These are phyloP conservation scores for Callorhinus ursinus DNA, from an alignment of 2,113 vertebrate genomes.

Conservation along the genomic window DNA sequence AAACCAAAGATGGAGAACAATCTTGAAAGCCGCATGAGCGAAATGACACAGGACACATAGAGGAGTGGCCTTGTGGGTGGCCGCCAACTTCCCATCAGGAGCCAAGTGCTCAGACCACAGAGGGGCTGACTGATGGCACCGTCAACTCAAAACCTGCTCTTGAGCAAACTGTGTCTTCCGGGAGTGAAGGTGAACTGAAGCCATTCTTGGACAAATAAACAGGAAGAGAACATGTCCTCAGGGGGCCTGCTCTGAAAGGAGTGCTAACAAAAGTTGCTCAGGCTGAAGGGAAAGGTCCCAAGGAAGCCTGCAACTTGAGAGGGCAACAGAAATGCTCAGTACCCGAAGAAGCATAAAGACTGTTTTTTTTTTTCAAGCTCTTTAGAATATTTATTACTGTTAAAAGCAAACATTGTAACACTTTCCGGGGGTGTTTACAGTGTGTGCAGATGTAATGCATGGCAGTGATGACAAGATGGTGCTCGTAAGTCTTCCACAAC, in stretches of 20 bases:
- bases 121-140: not conserved
- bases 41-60: not conserved
- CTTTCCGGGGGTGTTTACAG: not conserved
- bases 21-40: not conserved
- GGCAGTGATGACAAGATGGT: not conserved
- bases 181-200: not conserved
- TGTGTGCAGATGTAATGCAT: not conserved
- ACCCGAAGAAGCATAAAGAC: not conserved
- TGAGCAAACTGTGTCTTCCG: not conserved
- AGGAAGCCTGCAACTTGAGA: not conserved
- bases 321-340: not conserved
- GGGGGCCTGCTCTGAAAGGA: not conserved
- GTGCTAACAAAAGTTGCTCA: not conserved
- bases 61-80: rapidly evolving
- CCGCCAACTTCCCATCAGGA: not conserved
- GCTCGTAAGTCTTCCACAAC: not conserved
- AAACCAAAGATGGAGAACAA: not conserved
- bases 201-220: not conserved
- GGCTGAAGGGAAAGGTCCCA: not conserved
- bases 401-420: not conserved
- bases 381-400: not conserved
- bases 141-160: not conserved
- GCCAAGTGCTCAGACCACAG: not conserved
- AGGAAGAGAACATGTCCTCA: not conserved
- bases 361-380: not conserved